These are phyloP conservation scores for Psettodes erumei DNA, from an alignment of 2,113 vertebrate genomes.

Conservation along the genomic window DNA sequence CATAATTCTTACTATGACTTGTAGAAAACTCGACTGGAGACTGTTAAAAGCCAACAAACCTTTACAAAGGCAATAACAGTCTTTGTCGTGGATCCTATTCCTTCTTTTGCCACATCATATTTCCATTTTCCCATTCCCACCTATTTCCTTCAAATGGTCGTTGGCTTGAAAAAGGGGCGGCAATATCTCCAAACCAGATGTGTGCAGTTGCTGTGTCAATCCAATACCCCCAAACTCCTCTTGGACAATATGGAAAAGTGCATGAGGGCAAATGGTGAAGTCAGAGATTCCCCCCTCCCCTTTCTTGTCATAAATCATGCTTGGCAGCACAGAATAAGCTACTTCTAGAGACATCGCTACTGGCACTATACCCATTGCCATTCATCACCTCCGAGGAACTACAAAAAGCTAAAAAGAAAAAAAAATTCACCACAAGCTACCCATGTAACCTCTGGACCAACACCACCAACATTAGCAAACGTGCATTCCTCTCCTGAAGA, in stretches of 20 bases:
- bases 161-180: conserved; percentile 41
- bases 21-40: conserved; percentile 27
- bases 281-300: conserved; percentile 73
- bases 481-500: conserved; percentile 59
- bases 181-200: conserved; percentile 72
- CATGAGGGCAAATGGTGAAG: conserved; percentile 82
- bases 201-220: conserved; percentile 77
- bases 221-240: conserved; percentile 70
- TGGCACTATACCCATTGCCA: conserved; percentile 80
- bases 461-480: conserved; percentile 64
- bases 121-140: conserved; percentile 57
- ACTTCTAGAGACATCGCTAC: conserved; percentile 79
- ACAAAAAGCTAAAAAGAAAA: conserved; percentile 57
- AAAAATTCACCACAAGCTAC: conserved; percentile 58
- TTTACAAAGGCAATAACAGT: conserved; percentile 24
- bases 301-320: conserved; percentile 84
- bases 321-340: conserved; percentile 84
- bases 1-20: conserved; percentile 7
- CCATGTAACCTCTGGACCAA: conserved; percentile 64
- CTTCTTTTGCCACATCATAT: conserved; percentile 48
- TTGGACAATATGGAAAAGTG: conserved; percentile 76
- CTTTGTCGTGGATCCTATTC: conserved; percentile 33
- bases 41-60: conserved; percentile 6
- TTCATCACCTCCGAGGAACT: conserved; percentile 81
- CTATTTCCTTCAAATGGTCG: conserved; percentile 54